These are phyloP conservation scores for Indri indri DNA, from an alignment of 2,113 vertebrate species.

Conservation along the genomic window DNA sequence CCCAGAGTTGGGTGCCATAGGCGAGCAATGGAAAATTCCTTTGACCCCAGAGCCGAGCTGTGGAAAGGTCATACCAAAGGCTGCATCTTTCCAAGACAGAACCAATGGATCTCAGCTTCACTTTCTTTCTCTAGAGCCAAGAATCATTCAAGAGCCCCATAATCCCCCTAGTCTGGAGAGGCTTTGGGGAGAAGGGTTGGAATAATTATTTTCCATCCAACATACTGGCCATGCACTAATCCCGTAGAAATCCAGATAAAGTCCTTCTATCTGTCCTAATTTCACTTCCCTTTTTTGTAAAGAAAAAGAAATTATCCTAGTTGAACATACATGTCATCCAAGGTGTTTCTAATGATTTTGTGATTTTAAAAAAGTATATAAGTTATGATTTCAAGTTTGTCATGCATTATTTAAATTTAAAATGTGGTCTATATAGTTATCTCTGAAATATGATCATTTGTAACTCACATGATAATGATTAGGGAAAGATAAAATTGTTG, in stretches of 20 bases:
- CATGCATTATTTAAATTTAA: neutral
- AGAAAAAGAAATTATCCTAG: neutral
- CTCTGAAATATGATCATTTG: neutral
- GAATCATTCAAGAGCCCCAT: neutral
- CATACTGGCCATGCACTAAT: neutral
- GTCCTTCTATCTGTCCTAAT: neutral
- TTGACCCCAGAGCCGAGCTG: neutral
- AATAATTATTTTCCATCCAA: neutral
- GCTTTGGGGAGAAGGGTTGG: neutral
- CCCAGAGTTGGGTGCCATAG: neutral
- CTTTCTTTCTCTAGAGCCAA: neutral
- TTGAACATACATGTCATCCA: neutral
- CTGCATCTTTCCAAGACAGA: neutral
- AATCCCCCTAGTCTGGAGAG: neutral
- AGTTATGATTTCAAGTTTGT: neutral
- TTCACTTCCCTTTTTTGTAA: neutral
- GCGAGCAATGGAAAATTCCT: neutral
- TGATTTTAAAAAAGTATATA: neutral
- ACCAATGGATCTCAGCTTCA: neutral
- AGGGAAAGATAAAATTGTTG: neutral
- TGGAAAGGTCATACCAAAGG: neutral
- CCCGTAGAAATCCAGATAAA: neutral
- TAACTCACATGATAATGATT: neutral
- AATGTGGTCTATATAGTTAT: neutral
- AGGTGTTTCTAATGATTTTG: neutral